Evolutionary conservation across 2,113 vertebrate species (phyloP), one percentile per base, ranked within the genome.

Genomic region (Podarcis muralis): DNA sequence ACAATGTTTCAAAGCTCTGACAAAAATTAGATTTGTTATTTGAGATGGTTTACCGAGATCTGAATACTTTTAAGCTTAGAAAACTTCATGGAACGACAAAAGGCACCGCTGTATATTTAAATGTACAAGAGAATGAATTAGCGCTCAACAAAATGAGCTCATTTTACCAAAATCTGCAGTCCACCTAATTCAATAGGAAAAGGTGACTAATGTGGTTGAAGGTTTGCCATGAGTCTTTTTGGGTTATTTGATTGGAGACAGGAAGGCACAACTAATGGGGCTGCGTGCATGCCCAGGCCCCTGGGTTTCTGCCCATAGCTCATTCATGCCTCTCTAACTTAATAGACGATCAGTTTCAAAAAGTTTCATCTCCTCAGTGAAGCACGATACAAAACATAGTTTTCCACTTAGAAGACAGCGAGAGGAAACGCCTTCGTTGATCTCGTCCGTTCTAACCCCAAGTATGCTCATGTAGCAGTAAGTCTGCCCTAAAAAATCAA

Each of bases 261-360:
- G 95, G 92, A 93, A 94, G 83, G 94, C 95, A 94, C 90, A 90
- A 20, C 18, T 62, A 62, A 62, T 62, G 5, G 59, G 59, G 18
- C 18, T 15, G 16, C 16, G 4, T 65, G 94, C 86, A 93, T 91
- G 90, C 0, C 53, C 82, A 78, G 92, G 22, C 35, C 69, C 68
- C 15, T 57, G 59, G n/a, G n/a, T 43, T 84, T 53, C 35, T 59
- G 30, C n/a, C 80, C 93, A 90, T 77, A 16, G 0, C 76, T 88
- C 85, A 91, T 84, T 83, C 81, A 57, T 4, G 23, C 3, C 75
- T 2, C 32, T 90, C 48, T 69, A 86, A 86, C 48, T 91, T 92
- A 77, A n/a, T 76, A 18, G 32, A 57, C 16, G 35, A 40, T 75
- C n/a, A 59, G 16, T 37, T 85, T 18, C 40, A 75, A 9, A 48